A percentile compares a stretch with the other conserved stretches of the same genome.
Conservation (phyloP, 2,888 invertebrate species). For the Torymus tubicola region DNA sequence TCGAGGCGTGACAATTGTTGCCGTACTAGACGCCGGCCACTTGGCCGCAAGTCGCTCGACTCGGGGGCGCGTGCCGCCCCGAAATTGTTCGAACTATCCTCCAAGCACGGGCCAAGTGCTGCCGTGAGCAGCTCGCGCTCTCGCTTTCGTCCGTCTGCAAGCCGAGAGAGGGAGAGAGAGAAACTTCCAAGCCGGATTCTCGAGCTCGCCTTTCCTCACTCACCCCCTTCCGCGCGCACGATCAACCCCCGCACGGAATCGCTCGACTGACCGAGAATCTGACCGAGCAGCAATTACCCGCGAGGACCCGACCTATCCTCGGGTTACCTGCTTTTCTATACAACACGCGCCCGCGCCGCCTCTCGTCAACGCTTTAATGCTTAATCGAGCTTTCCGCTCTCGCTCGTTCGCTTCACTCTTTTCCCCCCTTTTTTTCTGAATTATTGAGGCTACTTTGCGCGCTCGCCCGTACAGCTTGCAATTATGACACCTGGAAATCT, state of each 20-base stretch:
- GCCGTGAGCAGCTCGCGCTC: conserved; percentile 39
- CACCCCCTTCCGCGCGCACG: conserved; percentile 57
- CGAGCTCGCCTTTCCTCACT: conserved; percentile 57
- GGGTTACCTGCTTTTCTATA: conserved; percentile 25
- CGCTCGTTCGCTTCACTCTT: not conserved
- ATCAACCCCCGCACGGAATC: conserved; percentile 62
- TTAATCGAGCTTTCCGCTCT: conserved; percentile 11
- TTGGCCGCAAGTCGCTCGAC: conserved; percentile 63
- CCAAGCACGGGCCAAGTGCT: conserved; percentile 68
- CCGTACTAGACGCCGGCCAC: conserved; percentile 58
- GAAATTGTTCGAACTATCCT: conserved; percentile 67
- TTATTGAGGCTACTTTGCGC: conserved; percentile 28
- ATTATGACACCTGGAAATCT: conserved; percentile 34
- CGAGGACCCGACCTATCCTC: conserved; percentile 58
- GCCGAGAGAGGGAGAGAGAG: conserved; percentile 54
- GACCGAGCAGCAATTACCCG: conserved; percentile 71
- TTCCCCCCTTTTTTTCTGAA: not conserved
- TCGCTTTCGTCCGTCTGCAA: not conserved
- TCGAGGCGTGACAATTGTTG: conserved; percentile 59
- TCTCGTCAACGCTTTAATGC: conserved; percentile 21
- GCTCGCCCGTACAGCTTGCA: not conserved
- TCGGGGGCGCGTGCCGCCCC: conserved; percentile 60
- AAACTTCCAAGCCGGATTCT: conserved; percentile 58
- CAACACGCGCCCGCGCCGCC: not conserved
- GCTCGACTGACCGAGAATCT: conserved; percentile 71